phyloP scores from a whole-genome alignment of 2,113 vertebrate genomes.

The Corythoichthys haematopterus region DNA sequence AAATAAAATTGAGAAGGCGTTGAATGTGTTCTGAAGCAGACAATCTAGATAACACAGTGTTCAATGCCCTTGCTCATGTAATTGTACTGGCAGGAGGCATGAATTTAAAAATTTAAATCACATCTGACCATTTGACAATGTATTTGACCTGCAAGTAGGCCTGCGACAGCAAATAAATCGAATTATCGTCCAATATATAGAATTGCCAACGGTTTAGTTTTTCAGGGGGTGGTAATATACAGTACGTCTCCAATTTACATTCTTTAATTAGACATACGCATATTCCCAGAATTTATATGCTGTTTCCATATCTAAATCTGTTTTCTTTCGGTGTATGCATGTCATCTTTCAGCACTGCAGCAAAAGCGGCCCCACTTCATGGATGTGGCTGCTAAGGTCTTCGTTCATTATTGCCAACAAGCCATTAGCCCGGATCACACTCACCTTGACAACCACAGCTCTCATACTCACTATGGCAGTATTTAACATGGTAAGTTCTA shows the following conservation, averaged over 20 bases:
- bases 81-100: too few species aligned
- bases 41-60: too few species aligned
- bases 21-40: too few species aligned
- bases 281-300: neutral
- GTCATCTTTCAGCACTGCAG: slow-evolving; percentile 80
- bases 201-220: too few species aligned
- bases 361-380: slow-evolving; percentile 82
- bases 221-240: too few species aligned
- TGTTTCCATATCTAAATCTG: neutral
- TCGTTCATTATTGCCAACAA: slow-evolving; percentile 90
- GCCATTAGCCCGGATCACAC: slow-evolving; percentile 87
- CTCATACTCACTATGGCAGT: slow-evolving; percentile 92
- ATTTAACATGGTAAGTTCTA: slow-evolving; percentile 89
- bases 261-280: neutral
- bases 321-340: slow-evolving; percentile 14
- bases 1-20: too few species aligned
- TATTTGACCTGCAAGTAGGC: too few species aligned
- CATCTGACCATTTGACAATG: too few species aligned
- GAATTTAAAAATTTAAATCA: too few species aligned
- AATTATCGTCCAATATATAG: too few species aligned
- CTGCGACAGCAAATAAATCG: too few species aligned
- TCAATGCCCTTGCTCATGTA: too few species aligned
- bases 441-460: slow-evolving; percentile 87
- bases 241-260: neutral
- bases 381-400: slow-evolving; percentile 87